These are phyloP conservation scores for Gymnoscopelus braueri DNA, from an alignment of 2,797 vertebrate species.

Conservation along the genomic window DNA sequence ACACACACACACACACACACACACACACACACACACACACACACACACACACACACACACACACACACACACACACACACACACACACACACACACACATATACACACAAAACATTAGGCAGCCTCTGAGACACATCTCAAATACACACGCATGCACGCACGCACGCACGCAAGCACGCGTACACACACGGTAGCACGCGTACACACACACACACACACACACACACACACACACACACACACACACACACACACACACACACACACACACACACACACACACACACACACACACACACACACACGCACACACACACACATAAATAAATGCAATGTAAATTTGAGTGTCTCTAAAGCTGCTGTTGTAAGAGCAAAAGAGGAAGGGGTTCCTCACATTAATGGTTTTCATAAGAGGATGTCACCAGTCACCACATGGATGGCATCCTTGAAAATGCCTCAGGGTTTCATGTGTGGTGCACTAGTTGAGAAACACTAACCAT, in stretches of 20 bases:
- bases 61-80: too few species aligned
- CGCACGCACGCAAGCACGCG: neutral
- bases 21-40: too few species aligned
- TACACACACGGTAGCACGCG: neutral
- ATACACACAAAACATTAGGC: too few species aligned
- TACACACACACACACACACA: neutral
- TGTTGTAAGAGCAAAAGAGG: conserved; percentile 27
- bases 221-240: neutral
- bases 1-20: too few species aligned
- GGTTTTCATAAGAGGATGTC: conserved; percentile 35
- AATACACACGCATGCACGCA: neutral
- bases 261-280: neutral
- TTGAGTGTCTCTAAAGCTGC: neutral
- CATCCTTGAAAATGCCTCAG: conserved; percentile 18
- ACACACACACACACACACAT: too few species aligned
- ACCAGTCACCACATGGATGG: conserved; percentile 19
- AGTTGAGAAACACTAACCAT: conserved; percentile 22
- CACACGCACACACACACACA: neutral
- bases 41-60: too few species aligned
- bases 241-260: too few species aligned
- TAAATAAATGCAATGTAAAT: neutral
- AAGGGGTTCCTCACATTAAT: conserved; percentile 1
- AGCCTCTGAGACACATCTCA: too few species aligned
- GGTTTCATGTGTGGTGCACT: neutral
- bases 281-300: neutral